A percentile compares a stretch with the other conserved stretches of the same genome.
Evolutionary conservation across 1,140 invertebrate genomes (phyloP).

Genomic region (Drosophila teissieri): DNA sequence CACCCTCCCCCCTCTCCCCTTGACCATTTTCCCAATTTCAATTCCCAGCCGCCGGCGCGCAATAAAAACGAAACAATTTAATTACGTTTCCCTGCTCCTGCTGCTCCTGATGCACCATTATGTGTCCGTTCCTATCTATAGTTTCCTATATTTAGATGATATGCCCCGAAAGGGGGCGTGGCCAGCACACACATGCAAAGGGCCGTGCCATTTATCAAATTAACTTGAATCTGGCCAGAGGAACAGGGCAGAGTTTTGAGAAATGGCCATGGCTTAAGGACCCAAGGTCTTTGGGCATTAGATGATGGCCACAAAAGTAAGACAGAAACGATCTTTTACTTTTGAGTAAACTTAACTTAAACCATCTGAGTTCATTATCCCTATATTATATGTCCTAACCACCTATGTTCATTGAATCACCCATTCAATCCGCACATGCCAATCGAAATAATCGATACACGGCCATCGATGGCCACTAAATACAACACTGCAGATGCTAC

Average conservation of each 20-base stretch:
- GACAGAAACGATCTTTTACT: constrained; percentile 4
- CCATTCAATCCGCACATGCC: background rate
- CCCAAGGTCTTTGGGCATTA: constrained; percentile 53
- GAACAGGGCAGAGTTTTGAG: constrained; percentile 5
- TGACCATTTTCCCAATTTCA: background rate
- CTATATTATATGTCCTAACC: no score
- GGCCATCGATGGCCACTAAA: constrained; percentile 1
- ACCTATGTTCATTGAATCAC: background rate
- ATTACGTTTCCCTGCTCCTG: constrained; percentile 70
- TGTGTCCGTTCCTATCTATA: constrained; percentile 18
- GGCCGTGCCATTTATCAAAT: constrained; percentile 77
- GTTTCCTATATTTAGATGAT: constrained; percentile 61
- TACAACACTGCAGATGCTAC: constrained; percentile 1
- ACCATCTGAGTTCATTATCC: no score
- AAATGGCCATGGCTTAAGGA: background rate
- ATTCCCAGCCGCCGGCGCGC: constrained; percentile 48
- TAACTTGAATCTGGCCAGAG: constrained; percentile 62
- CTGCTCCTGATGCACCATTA: background rate
- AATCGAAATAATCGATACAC: constrained; percentile 28
- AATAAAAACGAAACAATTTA: constrained; percentile 79
- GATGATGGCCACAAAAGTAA: constrained; percentile 19
- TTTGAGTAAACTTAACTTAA: background rate
- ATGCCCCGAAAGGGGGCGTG: constrained; percentile 58
- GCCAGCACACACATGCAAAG: constrained; percentile 58
- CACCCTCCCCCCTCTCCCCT: background rate